Evolutionary conservation across 2,113 vertebrate species (phyloP).

Genomic region (Cygnus buccinator): DNA sequence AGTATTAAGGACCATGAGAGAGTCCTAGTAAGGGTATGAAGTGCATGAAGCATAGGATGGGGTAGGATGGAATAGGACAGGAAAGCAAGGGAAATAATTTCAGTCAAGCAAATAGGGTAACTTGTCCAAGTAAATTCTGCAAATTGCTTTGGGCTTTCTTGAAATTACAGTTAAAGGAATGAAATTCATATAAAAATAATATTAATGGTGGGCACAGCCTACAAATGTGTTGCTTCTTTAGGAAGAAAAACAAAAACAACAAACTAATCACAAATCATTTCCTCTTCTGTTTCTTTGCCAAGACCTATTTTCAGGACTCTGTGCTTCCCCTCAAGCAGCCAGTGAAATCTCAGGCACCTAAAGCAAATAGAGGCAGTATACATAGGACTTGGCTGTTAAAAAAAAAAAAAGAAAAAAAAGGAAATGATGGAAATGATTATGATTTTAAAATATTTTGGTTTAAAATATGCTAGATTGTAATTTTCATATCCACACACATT

Average conservation of each 20-base stretch:
- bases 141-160: background rate
- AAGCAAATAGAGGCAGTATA: background rate
- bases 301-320: constrained; percentile 10
- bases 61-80: background rate
- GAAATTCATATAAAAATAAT: background rate
- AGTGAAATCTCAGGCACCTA: background rate
- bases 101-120: background rate
- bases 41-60: background rate
- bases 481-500: background rate
- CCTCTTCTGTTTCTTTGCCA: constrained; percentile 8
- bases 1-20: background rate
- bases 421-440: background rate
- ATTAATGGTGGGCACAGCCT: background rate
- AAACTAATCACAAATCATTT: constrained; percentile 36
- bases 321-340: background rate
- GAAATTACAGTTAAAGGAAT: background rate
- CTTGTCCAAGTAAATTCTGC: background rate
- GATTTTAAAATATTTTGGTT: background rate
- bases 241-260: background rate
- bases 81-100: background rate
- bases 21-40: background rate
- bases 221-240: background rate
- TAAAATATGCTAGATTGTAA: background rate
- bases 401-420: background rate
- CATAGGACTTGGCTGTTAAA: background rate